Evolutionary conservation across 2,797 vertebrate species (phyloP).

Genomic region (Periparus ater): DNA sequence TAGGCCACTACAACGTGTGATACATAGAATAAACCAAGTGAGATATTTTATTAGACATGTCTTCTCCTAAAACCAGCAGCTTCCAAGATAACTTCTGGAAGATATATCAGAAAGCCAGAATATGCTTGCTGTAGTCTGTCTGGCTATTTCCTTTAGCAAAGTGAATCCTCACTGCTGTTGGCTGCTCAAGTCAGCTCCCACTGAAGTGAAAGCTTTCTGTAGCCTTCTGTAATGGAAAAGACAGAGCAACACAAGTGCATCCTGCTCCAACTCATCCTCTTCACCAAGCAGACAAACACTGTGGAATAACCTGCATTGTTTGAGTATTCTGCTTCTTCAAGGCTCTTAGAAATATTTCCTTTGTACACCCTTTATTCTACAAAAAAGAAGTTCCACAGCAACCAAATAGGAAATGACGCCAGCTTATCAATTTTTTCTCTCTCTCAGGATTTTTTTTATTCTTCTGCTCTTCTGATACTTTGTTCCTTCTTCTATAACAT

Average conservation of each 20-base stretch:
- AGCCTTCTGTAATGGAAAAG: background rate
- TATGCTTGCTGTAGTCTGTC: background rate
- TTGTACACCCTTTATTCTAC: background rate
- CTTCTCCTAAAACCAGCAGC: background rate
- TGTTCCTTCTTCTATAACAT: background rate
- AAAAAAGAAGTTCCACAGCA: background rate
- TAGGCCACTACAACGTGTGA: fast-evolving
- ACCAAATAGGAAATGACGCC: background rate
- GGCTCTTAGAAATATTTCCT: background rate
- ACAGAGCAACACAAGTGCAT: background rate
- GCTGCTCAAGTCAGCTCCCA: background rate
- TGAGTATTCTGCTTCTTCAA: background rate
- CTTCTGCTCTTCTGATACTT: background rate
- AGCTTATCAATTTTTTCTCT: background rate
- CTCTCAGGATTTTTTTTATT: background rate
- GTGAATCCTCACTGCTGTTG: background rate
- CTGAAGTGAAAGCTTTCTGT: background rate
- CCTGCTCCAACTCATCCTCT: background rate
- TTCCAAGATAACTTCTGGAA: background rate
- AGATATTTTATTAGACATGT: background rate
- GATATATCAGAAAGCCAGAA: background rate
- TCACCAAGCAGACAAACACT: background rate
- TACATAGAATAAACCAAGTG: background rate
- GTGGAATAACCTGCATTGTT: background rate
- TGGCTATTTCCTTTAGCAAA: background rate